Base-by-base conservation (phyloP, 2,113 vertebrate genomes). In the Orthonyx spaldingii region DNA sequence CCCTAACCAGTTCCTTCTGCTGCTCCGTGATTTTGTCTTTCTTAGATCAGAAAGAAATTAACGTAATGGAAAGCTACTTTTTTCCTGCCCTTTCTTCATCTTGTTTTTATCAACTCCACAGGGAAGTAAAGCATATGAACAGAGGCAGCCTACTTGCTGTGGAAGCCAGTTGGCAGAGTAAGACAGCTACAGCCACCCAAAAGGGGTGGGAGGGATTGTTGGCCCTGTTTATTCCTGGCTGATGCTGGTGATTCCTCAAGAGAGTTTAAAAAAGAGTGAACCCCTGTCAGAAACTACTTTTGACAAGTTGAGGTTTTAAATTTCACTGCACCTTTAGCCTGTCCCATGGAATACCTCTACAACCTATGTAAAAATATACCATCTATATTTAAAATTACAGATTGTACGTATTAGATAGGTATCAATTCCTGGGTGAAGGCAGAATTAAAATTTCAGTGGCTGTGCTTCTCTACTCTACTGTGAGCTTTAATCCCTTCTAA, bases 221-320 rank as follows among this genome's bases (percentile, higher is more conserved):
- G 59, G 76, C 37, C 79, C 55, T 44, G 1, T n/a, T 77, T 49
- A n/a, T 30, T 32, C 59, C 59, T 61, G 59, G 46, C 39, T 91
- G 32, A 9, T 11, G 13, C 41, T 46, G 55, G 32, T 1, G 6
- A 46, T 46, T 81, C 55, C 80, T 86, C 0, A 0, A 64, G 37
- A 60, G 44, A 76, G 33, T 63, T 39, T 63, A 37, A 42, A 69
- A 60, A 78, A 35, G 16, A 53, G 35, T 23, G 47, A 92, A 63
- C 4, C 8, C 28, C 35, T 44, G 5, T 13, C 10, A 76, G 24
- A 69, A 18, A 50, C 30, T 55, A 13, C 37, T 81, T 84, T 14
- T 26, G 35, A 52, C 17, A 59, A 63, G 35, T 35, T 17, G 7
- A 12, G 10, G n/a, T 77, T 90, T 84, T 56, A 39, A 66, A 46